Base-by-base conservation (phyloP, 2,888 invertebrate species). In the Cheilosia impressa region DNA sequence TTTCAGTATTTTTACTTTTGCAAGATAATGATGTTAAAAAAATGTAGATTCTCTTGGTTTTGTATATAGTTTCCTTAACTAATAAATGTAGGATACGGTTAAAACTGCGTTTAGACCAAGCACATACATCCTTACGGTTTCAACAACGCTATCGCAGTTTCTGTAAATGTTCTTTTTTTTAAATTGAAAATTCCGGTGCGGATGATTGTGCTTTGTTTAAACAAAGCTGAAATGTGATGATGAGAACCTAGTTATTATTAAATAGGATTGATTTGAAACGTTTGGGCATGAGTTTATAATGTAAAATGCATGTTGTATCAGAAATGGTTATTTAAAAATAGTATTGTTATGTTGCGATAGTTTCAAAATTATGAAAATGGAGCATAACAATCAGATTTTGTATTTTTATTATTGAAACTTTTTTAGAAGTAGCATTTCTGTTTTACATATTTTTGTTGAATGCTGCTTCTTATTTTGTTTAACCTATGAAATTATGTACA, bases 1-100 rank as follows among this genome's bases (percentile, higher is more conserved):
- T 84, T 79, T 84, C 53, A 58, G 71, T 82, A 76, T 76, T 83
- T 72, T 77, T 80, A 58, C 17, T 68, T 45, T 78, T 78, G 75
- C 72, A 63, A 81, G 53, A 65, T 58, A 52, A 71, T 66, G 55
- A 68, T 62, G 47, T 57, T 66, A 60, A 24, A 50, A 47, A 47
- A 65, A n/a, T 38, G 13, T 52, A 41, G n/a, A 19, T 34, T 55
- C 63, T 50, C 82, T n/a, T 57, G 17, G 58, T 60, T 13, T 24
- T 65, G 9, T 72, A n/a, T 55, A 24, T 27, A 45, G 10, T 45
- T 15, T 71, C 50, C 5, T 43, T 9, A 9, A n/a, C 47, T 22
- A 31, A 38, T 65, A 47, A 47, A 9, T 17, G 9, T 19, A 9
- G 15, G 7, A n/a, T 65, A 34, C 7, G 22, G 50, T 7, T 47